Evolutionary conservation across 1,140 invertebrate genomes (phyloP).

Genomic region (Drosophila santomea): DNA sequence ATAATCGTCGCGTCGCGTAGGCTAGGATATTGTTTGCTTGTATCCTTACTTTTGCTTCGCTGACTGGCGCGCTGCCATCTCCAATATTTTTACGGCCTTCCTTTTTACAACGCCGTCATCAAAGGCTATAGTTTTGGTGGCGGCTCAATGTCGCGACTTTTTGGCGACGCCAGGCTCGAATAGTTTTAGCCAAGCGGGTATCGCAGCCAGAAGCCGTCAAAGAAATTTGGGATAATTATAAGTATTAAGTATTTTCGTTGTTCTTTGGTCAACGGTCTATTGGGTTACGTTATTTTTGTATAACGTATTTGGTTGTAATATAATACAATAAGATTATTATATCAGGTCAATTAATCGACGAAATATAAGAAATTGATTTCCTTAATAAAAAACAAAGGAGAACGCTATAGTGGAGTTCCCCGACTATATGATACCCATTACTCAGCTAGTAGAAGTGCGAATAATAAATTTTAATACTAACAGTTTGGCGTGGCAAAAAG

Average conservation of each 20-base stretch:
- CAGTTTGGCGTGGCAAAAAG: too few species aligned
- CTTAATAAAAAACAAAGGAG: too few species aligned
- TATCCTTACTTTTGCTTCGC: slow-evolving; percentile 32
- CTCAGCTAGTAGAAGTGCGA: too few species aligned
- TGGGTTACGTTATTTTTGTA: background rate
- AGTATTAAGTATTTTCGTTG: slow-evolving; percentile 27
- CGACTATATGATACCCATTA: too few species aligned
- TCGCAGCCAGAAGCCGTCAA: slow-evolving; percentile 24
- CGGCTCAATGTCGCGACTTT: slow-evolving; percentile 75
- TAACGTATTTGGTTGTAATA: too few species aligned
- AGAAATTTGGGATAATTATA: slow-evolving; percentile 28
- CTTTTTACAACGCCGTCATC: slow-evolving; percentile 50
- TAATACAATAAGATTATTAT: too few species aligned
- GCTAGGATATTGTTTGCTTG: slow-evolving; percentile 28
- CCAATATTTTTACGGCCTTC: slow-evolving; percentile 57
- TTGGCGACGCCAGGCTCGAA: slow-evolving; percentile 69
- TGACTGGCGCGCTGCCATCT: slow-evolving; percentile 64
- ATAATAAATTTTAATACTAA: too few species aligned
- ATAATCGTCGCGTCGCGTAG: slow-evolving; percentile 12
- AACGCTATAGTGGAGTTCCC: too few species aligned
- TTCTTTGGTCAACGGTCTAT: slow-evolving; percentile 16
- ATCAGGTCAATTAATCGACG: too few species aligned
- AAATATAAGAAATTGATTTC: too few species aligned
- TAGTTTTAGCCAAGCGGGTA: slow-evolving; percentile 61
- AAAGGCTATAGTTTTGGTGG: slow-evolving; percentile 71